Conservation (phyloP, 2,113 vertebrate species). For the Sturnus vulgaris region DNA sequence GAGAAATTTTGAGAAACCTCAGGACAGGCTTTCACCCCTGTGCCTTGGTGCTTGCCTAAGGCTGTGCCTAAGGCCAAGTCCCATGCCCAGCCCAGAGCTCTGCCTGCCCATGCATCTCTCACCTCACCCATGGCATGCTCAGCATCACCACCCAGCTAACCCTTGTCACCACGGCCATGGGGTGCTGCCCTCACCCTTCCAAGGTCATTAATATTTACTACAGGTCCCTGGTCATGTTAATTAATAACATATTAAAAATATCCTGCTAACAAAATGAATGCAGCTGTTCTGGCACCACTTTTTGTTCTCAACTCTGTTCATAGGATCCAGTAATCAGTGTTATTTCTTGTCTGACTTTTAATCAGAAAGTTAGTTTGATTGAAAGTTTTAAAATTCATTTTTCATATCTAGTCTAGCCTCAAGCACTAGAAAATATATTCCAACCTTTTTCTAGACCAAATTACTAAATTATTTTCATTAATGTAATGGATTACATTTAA, state of each 20-base stretch:
- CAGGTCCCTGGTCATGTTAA: neutral
- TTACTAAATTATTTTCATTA: neutral
- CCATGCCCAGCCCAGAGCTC: neutral
- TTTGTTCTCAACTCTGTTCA: neutral
- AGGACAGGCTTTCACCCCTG: neutral
- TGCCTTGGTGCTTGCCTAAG: neutral
- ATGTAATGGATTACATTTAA: neutral
- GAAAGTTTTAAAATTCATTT: neutral
- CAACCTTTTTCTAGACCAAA: neutral
- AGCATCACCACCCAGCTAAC: neutral
- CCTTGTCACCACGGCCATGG: neutral
- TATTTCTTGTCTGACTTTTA: neutral
- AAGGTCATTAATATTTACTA: neutral
- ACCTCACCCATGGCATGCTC: neutral
- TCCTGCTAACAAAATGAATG: neutral
- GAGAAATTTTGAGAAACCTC: neutral
- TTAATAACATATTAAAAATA: neutral
- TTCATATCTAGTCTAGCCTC: neutral
- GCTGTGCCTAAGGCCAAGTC: neutral
- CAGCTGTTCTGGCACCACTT: neutral
- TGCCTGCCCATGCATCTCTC: neutral
- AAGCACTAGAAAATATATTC: neutral
- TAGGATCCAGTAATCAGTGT: neutral
- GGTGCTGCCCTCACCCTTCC: accelerated
- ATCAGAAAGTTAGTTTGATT: neutral